A percentile compares a stretch with the other conserved stretches of the same genome.
phyloP scores from a whole-genome alignment of 2,888 invertebrate genomes.

The Eupithecia insigniata region DNA sequence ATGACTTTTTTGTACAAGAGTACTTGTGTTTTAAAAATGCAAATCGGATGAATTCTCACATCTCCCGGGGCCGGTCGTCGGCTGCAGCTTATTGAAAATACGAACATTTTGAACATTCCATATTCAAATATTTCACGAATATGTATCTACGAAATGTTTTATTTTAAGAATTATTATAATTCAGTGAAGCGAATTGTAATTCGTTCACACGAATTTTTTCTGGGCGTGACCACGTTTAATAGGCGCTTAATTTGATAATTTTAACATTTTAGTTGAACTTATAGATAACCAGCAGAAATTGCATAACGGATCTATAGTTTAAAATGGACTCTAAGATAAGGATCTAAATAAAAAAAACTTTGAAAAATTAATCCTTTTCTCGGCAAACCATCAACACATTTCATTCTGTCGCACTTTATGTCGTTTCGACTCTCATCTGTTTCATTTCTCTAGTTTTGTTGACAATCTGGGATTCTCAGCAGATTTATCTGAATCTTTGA shows the following conservation, averaged over 20 bases:
- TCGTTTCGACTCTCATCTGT: slow-evolving; percentile 2
- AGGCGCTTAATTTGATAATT: not conserved
- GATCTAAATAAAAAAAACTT: not conserved
- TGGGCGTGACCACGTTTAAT: too few relatives aligned
- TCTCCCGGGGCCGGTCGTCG: not conserved
- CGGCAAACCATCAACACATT: slow-evolving; percentile 4
- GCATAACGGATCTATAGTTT: not conserved
- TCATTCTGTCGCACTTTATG: slow-evolving; percentile 6
- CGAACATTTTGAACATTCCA: not conserved
- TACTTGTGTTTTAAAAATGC: slow-evolving; percentile 4
- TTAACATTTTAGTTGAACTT: not conserved
- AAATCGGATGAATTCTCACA: not conserved
- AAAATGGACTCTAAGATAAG: not conserved
- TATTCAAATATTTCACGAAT: not conserved
- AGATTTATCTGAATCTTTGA: slow-evolving; percentile 37
- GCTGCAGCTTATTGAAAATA: not conserved
- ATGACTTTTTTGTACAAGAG: not conserved
- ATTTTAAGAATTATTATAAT: not conserved
- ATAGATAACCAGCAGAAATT: not conserved
- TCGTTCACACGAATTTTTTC: too few relatives aligned
- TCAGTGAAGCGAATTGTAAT: not conserved
- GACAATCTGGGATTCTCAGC: slow-evolving; percentile 15
- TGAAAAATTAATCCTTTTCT: not conserved
- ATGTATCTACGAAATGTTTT: not conserved
- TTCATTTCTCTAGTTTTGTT: slow-evolving; percentile 6